These are phyloP conservation scores for Cyanistes caeruleus DNA, from an alignment of 2,113 vertebrate genomes.

Conservation along the genomic window DNA sequence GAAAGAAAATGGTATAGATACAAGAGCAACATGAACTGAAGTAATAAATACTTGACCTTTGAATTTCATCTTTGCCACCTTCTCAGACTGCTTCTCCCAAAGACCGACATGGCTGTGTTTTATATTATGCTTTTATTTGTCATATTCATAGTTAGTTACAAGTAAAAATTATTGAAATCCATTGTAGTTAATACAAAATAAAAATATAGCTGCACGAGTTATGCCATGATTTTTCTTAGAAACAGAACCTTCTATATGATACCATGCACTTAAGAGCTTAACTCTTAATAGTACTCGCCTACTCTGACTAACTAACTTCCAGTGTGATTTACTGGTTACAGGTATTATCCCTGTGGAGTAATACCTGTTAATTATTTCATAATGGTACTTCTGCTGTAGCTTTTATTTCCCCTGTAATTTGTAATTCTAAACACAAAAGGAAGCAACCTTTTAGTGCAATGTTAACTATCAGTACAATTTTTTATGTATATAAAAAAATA, in stretches of 20 bases:
- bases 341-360: background rate
- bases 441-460: constrained; percentile 68
- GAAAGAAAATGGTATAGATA: constrained; percentile 20
- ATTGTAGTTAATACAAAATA: constrained; percentile 68
- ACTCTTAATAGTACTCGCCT: constrained; percentile 2
- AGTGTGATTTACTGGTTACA: constrained; percentile 23
- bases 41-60: constrained; percentile 8
- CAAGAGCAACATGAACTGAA: background rate
- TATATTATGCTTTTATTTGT: constrained; percentile 71
- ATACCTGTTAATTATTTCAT: constrained; percentile 4
- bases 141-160: constrained; percentile 71
- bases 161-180: constrained; percentile 61
- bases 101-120: constrained; percentile 27
- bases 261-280: constrained; percentile 36
- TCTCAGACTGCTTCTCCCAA: constrained; percentile 43
- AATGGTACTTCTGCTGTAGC: constrained; percentile 10
- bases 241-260: constrained; percentile 20
- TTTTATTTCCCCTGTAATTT: constrained; percentile 40
- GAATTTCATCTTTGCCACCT: background rate
- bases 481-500: background rate
- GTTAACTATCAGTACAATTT: constrained; percentile 60
- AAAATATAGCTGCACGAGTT: constrained; percentile 52
- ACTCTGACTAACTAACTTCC: constrained; percentile 24
- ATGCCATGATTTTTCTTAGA: constrained; percentile 23
- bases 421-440: constrained; percentile 64